These are phyloP conservation scores for Drosophila kanapiae DNA, from an alignment of 1,140 invertebrate genomes.

Conservation along the genomic window DNA sequence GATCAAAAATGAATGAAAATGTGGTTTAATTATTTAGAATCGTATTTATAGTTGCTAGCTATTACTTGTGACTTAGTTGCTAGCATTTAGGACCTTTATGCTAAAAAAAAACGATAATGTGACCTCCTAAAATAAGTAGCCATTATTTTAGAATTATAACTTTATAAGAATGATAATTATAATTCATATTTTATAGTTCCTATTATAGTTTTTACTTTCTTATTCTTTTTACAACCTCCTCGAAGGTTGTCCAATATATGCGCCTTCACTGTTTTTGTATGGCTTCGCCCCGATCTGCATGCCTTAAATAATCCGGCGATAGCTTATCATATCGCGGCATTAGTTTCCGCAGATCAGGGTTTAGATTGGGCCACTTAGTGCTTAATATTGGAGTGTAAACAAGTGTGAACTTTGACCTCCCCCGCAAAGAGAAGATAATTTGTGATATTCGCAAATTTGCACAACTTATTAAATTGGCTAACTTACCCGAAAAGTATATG, in stretches of 20 bases:
- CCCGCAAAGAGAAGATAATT: conserved; percentile 14
- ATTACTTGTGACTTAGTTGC: too few species aligned
- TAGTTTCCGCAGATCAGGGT: conserved; percentile 41
- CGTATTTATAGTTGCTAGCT: too few species aligned
- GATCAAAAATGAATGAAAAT: too few species aligned
- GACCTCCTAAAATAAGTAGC: too few species aligned
- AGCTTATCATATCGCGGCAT: conserved; percentile 55
- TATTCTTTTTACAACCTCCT: neutral
- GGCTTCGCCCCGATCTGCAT: conserved; percentile 27
- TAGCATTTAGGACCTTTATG: neutral
- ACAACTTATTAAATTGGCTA: conserved; percentile 3
- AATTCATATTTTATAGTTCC: too few species aligned
- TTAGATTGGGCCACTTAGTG: conserved; percentile 33
- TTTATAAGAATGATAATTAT: neutral
- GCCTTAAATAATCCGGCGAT: conserved; percentile 56
- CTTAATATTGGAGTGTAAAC: conserved; percentile 21
- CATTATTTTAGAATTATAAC: neutral
- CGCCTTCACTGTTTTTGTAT: conserved; percentile 26
- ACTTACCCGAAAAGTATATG: conserved; percentile 16
- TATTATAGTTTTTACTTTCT: too few species aligned
- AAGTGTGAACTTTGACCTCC: conserved; percentile 31
- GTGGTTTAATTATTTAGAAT: too few species aligned
- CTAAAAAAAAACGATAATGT: neutral
- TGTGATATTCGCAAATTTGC: conserved; percentile 1
- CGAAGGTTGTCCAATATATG: neutral